These are phyloP conservation scores for Onychomys torridus DNA, from an alignment of 2,797 vertebrate species.

Conservation along the genomic window DNA sequence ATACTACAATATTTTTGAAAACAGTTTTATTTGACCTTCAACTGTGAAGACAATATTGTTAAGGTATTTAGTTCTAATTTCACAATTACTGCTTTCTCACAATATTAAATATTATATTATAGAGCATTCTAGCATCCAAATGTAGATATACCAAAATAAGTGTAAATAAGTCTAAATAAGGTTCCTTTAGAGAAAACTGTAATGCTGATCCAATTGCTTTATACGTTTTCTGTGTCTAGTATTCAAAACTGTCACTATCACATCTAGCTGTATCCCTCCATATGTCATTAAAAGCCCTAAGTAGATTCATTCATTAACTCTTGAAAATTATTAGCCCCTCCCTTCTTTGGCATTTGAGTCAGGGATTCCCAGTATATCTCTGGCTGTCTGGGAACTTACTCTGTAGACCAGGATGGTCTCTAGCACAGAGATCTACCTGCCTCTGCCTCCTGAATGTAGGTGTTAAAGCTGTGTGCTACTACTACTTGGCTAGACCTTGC, in stretches of 20 bases:
- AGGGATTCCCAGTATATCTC: not conserved
- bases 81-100: not conserved
- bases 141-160: not conserved
- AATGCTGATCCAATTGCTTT: not conserved
- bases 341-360: not conserved
- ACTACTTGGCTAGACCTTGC: not conserved
- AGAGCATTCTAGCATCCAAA: not conserved
- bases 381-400: not conserved
- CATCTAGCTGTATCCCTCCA: not conserved
- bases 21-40: not conserved
- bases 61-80: not conserved
- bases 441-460: not conserved
- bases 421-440: not conserved
- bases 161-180: not conserved
- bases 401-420: not conserved
- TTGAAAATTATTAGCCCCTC: not conserved
- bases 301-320: constrained; percentile 5
- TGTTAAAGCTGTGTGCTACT: not conserved
- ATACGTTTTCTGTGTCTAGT: not conserved
- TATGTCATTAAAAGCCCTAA: not conserved
- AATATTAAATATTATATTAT: not conserved
- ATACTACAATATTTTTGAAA: not conserved
- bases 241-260: not conserved
- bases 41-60: not conserved
- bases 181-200: not conserved